A percentile compares a stretch with the other conserved stretches of the same genome.
These are phyloP conservation scores for Musca vetustissima DNA, from an alignment of 1,140 invertebrate species.

Conservation along the genomic window DNA sequence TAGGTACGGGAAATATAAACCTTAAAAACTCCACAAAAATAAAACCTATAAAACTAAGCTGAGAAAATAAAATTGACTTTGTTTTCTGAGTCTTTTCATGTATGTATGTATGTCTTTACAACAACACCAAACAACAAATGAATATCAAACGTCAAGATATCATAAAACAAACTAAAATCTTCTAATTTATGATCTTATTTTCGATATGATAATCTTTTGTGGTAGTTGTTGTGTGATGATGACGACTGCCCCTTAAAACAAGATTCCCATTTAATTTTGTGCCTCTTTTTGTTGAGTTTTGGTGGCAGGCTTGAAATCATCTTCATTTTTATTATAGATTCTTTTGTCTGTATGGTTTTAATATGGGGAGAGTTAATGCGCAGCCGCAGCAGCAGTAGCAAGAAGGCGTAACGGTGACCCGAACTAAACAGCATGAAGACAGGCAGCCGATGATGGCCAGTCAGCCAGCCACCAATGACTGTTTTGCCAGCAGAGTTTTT, in stretches of 20 bases:
- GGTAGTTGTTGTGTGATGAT: not conserved
- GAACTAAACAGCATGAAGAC: constrained; percentile 22
- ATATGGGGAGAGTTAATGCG: not conserved
- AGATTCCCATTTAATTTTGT: not conserved
- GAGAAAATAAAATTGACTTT: constrained; percentile 1
- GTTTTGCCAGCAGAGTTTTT: not conserved
- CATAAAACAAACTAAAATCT: constrained; percentile 16
- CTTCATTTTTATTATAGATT: constrained; percentile 5
- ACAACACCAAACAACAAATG: not conserved
- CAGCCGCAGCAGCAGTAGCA: constrained; percentile 3
- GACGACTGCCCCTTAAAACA: not conserved
- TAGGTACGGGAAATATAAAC: too few relatives aligned
- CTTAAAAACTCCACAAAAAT: not conserved
- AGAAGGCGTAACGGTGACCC: constrained; percentile 22
- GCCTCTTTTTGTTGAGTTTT: not conserved
- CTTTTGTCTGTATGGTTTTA: not conserved
- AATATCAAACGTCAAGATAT: not conserved
- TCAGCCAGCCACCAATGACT: not conserved
- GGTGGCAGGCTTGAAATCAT: not conserved
- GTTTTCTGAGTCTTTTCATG: not conserved
- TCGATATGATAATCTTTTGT: constrained; percentile 10
- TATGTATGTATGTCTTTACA: not conserved
- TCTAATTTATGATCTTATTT: constrained; percentile 18
- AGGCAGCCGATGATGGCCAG: not conserved
- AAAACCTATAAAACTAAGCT: not conserved